These are phyloP conservation scores for Mustela nigripes DNA, from an alignment of 2,113 vertebrate genomes.

Conservation along the genomic window DNA sequence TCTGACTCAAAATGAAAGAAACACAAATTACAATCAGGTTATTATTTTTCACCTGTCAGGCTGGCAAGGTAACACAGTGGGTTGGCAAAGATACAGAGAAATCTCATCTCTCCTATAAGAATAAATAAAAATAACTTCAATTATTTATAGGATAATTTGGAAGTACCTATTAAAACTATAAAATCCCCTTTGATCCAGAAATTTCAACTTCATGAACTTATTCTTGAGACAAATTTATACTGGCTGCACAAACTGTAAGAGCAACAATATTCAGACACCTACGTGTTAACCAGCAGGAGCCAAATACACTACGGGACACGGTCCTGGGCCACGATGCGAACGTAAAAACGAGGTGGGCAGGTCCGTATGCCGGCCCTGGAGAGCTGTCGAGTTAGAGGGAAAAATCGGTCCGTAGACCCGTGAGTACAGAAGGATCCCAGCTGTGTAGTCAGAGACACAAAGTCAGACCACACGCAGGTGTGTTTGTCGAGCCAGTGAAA, in stretches of 20 bases:
- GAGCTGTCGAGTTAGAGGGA: not conserved
- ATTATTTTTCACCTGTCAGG: conserved; percentile 28
- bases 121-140: not conserved
- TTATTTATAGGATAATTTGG: not conserved
- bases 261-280: not conserved
- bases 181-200: not conserved
- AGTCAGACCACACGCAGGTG: not conserved
- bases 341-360: not conserved
- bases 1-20: not conserved
- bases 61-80: not conserved
- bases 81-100: not conserved
- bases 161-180: not conserved
- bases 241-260: not conserved
- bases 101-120: not conserved
- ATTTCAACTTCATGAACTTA: conserved; percentile 18
- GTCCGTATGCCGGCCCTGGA: not conserved
- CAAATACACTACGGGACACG: not conserved
- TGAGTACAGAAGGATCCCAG: not conserved
- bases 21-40: not conserved
- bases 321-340: not conserved
- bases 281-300: not conserved
- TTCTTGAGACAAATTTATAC: not conserved
- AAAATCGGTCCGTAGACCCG: not conserved
- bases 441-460: not conserved
- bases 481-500: not conserved